Percentiles rank a stretch among this genome's conserved stretches.
These are phyloP conservation scores for Notoglanidium macrostoma DNA, from an alignment of 2,797 vertebrate species.

Conservation along the genomic window DNA sequence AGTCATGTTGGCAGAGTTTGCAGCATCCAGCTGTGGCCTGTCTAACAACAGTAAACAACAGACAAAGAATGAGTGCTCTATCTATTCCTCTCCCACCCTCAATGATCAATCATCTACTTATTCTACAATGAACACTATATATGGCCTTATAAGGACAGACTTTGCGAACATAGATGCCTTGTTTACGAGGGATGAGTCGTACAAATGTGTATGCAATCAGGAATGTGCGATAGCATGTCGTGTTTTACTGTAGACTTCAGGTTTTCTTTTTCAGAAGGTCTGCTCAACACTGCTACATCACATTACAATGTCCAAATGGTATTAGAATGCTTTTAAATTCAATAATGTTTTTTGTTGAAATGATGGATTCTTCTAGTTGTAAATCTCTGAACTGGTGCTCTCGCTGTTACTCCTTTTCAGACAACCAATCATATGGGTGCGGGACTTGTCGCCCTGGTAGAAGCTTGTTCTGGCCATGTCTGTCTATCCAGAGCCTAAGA, in stretches of 20 bases:
- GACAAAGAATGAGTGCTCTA: constrained; percentile 42
- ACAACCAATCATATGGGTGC: too few relatives aligned
- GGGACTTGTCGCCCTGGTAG: too few relatives aligned
- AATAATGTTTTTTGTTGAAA: too few relatives aligned
- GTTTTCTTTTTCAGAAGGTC: background rate
- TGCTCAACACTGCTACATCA: background rate
- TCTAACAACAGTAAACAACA: constrained; percentile 53
- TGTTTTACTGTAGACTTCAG: background rate
- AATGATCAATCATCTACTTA: constrained; percentile 45
- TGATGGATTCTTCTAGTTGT: too few relatives aligned
- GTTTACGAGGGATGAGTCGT: background rate
- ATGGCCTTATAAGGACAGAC: constrained; percentile 46
- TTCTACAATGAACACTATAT: constrained; percentile 49
- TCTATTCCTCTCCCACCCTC: constrained; percentile 36
- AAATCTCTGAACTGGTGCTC: too few relatives aligned
- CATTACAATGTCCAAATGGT: background rate
- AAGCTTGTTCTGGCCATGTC: too few relatives aligned
- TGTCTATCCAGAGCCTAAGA: too few relatives aligned
- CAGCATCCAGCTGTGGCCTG: constrained; percentile 46
- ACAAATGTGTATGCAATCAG: constrained; percentile 12
- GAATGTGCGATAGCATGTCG: constrained; percentile 2
- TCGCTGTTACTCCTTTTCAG: too few relatives aligned
- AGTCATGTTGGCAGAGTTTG: constrained; percentile 33
- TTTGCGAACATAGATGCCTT: constrained; percentile 12
- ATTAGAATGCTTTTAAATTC: background rate